Percentiles rank a stretch among this genome's conserved stretches.
Evolutionary conservation across 2,113 vertebrate species (phyloP).

Genomic region (Illadopsis cleaveri): DNA sequence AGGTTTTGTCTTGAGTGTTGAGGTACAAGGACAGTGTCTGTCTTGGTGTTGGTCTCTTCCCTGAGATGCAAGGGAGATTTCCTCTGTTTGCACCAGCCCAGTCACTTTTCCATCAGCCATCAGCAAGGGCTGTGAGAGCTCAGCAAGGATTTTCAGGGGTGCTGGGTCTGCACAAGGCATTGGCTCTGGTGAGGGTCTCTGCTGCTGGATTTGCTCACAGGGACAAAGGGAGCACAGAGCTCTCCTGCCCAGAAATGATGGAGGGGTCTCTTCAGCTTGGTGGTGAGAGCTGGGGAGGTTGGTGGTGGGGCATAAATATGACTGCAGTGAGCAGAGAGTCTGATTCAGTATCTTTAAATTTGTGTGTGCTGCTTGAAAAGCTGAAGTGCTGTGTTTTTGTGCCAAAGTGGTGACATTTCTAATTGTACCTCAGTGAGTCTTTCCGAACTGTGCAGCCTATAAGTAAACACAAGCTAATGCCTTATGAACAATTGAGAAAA

Average conservation of each 20-base stretch:
- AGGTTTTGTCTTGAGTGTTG: not conserved
- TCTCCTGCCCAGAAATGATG: not conserved
- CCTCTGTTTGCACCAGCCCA: not conserved
- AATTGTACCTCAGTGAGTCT: not conserved
- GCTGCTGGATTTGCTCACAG: not conserved
- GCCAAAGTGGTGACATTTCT: not conserved
- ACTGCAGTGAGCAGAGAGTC: not conserved
- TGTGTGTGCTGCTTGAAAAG: not conserved
- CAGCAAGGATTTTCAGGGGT: not conserved
- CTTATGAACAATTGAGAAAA: not conserved
- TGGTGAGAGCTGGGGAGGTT: not conserved
- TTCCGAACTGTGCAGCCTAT: not conserved
- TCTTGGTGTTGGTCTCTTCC: not conserved
- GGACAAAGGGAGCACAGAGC: not conserved
- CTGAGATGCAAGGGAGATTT: not conserved
- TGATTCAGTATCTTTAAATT: not conserved
- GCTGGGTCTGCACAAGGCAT: rapidly evolving
- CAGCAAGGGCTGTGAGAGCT: not conserved
- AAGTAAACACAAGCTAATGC: not conserved
- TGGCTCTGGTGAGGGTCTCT: not conserved
- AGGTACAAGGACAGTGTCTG: not conserved
- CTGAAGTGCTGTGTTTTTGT: not conserved
- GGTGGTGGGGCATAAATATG: not conserved
- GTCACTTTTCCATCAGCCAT: not conserved
- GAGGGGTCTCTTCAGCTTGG: not conserved